Percentiles rank a stretch among this genome's conserved stretches.
Conservation (phyloP, 2,888 invertebrate genomes). For the Himalopsyche kuldschensis region DNA sequence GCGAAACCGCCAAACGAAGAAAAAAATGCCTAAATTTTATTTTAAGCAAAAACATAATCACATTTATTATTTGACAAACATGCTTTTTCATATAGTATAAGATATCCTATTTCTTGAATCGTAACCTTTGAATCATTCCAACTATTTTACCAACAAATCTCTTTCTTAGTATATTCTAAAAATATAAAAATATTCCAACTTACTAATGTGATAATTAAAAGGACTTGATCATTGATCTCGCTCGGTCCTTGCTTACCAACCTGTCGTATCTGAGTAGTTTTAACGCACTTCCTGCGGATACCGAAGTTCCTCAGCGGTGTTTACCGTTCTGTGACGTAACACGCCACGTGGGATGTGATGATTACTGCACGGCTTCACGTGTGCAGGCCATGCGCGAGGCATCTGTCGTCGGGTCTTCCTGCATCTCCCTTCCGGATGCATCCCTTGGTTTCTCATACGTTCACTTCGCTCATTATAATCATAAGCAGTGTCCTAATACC, state of each 20-base stretch:
- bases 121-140: too few species aligned
- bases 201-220: too few species aligned
- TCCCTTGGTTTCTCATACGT: background rate
- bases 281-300: background rate
- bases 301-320: background rate
- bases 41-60: too few species aligned
- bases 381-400: slow-evolving; percentile 51
- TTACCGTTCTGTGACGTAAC: background rate
- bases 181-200: too few species aligned
- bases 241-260: background rate
- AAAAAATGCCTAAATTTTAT: too few species aligned
- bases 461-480: background rate
- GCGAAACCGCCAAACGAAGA: slow-evolving; percentile 9
- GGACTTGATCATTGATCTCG: background rate
- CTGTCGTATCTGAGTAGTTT: background rate
- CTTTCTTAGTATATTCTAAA: too few species aligned
- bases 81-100: too few species aligned
- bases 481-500: background rate
- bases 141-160: too few species aligned
- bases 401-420: slow-evolving; percentile 58
- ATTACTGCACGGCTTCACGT: background rate
- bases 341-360: slow-evolving; percentile 8
- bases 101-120: too few species aligned
- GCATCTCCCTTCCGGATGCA: slow-evolving; percentile 42
- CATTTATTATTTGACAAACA: too few species aligned